phyloP scores from a whole-genome alignment of 2,113 vertebrate species.

The Oryzias curvinotus region DNA sequence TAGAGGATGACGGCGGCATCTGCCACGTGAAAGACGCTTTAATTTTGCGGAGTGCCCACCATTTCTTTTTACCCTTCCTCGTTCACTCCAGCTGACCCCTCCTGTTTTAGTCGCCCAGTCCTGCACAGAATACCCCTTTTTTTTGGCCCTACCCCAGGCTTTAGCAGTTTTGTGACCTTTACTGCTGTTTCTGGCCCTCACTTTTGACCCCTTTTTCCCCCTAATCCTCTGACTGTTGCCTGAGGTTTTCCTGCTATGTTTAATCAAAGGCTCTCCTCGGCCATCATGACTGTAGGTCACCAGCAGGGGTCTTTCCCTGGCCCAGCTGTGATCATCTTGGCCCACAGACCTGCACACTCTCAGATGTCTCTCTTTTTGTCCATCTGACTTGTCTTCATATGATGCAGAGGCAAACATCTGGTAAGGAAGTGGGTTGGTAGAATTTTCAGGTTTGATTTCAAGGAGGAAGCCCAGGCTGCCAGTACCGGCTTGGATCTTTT shows the following conservation, averaged over 20 bases:
- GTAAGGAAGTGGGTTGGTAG: conserved; percentile 29
- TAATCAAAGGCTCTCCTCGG: conserved; percentile 72
- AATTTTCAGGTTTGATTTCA: conserved; percentile 69
- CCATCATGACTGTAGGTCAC: conserved; percentile 83
- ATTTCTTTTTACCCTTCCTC: conserved; percentile 74
- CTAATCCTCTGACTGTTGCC: conserved; percentile 45
- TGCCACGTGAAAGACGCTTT: conserved; percentile 73
- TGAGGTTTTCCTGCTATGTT: conserved; percentile 59
- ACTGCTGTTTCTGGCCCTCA: conserved; percentile 51
- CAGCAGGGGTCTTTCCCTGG: conserved; percentile 80
- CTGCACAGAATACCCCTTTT: conserved; percentile 31
- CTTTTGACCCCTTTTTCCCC: conserved; percentile 61
- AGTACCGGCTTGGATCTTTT: conserved; percentile 35
- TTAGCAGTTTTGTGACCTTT: conserved; percentile 53
- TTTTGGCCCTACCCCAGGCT: conserved; percentile 31
- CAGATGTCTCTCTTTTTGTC: conserved; percentile 53
- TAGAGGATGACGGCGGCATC: conserved; percentile 80
- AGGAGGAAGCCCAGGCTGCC: conserved; percentile 72
- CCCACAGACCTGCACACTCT: conserved; percentile 75
- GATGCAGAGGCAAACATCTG: conserved; percentile 23
- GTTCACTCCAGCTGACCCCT: conserved; percentile 54
- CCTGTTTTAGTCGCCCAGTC: conserved; percentile 45
- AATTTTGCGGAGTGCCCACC: conserved; percentile 73
- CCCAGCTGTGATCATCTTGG: conserved; percentile 79
- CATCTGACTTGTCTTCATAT: conserved; percentile 18